Conservation (phyloP, 2,888 invertebrate species). For the Malacosoma neustria region DNA sequence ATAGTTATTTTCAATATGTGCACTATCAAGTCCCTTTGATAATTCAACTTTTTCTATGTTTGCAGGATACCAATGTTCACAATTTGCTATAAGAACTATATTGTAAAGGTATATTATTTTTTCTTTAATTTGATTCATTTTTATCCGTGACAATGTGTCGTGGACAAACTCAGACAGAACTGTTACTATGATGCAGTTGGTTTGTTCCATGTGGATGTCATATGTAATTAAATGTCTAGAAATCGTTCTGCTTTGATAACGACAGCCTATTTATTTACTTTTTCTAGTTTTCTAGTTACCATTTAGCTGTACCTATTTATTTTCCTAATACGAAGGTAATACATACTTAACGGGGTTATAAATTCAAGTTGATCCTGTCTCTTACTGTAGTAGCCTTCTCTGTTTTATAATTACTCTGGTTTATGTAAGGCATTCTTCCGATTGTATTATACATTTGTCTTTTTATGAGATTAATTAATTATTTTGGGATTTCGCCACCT, state of each 20-base stretch:
- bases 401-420: too few relatives aligned
- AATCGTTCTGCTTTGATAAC: slow-evolving; percentile 45
- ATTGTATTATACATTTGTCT: too few relatives aligned
- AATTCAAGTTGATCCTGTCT: too few relatives aligned
- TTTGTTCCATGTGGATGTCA: slow-evolving; percentile 33
- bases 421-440: too few relatives aligned
- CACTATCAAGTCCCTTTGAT: not conserved
- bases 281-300: too few relatives aligned
- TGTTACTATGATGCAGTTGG: slow-evolving; percentile 30
- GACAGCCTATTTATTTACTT: slow-evolving; percentile 31
- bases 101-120: slow-evolving; percentile 15
- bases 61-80: slow-evolving; percentile 42
- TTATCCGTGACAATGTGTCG: slow-evolving; percentile 5
- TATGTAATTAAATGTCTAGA: slow-evolving; percentile 47
- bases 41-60: slow-evolving; percentile 9
- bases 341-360: too few relatives aligned
- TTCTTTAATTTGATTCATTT: slow-evolving; percentile 6
- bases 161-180: slow-evolving; percentile 14
- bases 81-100: slow-evolving; percentile 16
- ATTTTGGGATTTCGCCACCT: too few relatives aligned
- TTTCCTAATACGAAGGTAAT: too few relatives aligned
- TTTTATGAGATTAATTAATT: too few relatives aligned
- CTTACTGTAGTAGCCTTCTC: too few relatives aligned
- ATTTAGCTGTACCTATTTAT: too few relatives aligned
- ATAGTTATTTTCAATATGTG: not conserved